phyloP scores from a whole-genome alignment of 2,113 vertebrate species.

The Numenius arquata region DNA sequence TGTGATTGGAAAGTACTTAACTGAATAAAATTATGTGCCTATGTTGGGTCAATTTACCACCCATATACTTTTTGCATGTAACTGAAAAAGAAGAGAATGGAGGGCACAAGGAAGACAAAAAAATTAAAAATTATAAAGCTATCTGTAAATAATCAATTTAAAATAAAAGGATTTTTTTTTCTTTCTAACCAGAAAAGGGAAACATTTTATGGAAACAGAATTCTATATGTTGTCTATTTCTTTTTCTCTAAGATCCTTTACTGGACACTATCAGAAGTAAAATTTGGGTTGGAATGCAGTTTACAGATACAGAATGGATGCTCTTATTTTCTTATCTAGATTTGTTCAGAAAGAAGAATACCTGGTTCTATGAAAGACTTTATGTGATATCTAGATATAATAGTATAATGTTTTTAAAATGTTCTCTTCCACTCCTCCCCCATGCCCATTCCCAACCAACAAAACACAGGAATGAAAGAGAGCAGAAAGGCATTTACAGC shows the following conservation, averaged over 20 bases:
- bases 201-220: neutral
- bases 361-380: neutral
- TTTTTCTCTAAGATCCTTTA: neutral
- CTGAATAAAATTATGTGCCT: neutral
- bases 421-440: accelerated
- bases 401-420: neutral
- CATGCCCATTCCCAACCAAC: neutral
- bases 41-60: neutral
- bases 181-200: neutral
- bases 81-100: neutral
- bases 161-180: neutral
- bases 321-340: neutral
- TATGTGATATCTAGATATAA: neutral
- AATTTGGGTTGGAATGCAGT: neutral
- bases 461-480: neutral
- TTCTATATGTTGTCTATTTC: neutral
- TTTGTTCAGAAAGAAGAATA: neutral
- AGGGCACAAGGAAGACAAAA: accelerated
- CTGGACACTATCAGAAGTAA: neutral
- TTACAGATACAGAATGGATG: neutral
- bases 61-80: neutral
- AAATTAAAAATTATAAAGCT: neutral
- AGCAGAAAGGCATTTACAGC: neutral
- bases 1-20: neutral
- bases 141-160: neutral